Percentiles rank a stretch among this genome's conserved stretches.
These are phyloP conservation scores for Lepidocyrtoides sp. DNA, from an alignment of 2,888 invertebrate genomes.

Conservation along the genomic window DNA sequence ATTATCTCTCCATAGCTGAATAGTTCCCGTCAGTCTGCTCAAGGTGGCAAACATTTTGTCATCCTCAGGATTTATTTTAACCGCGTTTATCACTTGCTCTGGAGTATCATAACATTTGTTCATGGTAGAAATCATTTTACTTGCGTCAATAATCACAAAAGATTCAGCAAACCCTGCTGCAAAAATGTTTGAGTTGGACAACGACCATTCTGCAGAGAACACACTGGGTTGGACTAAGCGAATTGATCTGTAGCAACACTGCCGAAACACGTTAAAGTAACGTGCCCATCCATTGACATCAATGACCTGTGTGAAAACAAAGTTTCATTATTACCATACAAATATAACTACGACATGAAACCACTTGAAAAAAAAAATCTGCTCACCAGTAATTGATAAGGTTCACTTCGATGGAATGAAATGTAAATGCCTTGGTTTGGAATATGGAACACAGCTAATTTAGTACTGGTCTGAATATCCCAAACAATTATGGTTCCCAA, in stretches of 20 bases:
- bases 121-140: slow-evolving; percentile 60
- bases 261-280: slow-evolving; percentile 64
- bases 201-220: slow-evolving; percentile 67
- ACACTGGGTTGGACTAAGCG: slow-evolving; percentile 38
- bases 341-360: not conserved
- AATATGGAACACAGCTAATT: slow-evolving; percentile 54
- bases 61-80: slow-evolving; percentile 62
- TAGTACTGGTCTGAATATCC: slow-evolving; percentile 27
- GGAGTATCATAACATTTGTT: slow-evolving; percentile 57
- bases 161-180: slow-evolving; percentile 64
- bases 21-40: slow-evolving; percentile 57
- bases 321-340: not conserved
- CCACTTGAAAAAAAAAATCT: not conserved
- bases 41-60: slow-evolving; percentile 64
- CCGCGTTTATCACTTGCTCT: slow-evolving; percentile 49
- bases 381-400: slow-evolving; percentile 63
- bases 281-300: slow-evolving; percentile 56
- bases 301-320: slow-evolving; percentile 1
- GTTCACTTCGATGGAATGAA: slow-evolving; percentile 66
- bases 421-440: slow-evolving; percentile 56
- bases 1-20: slow-evolving; percentile 71
- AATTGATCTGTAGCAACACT: slow-evolving; percentile 60
- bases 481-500: slow-evolving; percentile 53
- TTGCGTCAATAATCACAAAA: slow-evolving; percentile 48
- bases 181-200: slow-evolving; percentile 42